Conservation (phyloP, 1,140 invertebrate genomes). For the Lethocerus indicus region DNA sequence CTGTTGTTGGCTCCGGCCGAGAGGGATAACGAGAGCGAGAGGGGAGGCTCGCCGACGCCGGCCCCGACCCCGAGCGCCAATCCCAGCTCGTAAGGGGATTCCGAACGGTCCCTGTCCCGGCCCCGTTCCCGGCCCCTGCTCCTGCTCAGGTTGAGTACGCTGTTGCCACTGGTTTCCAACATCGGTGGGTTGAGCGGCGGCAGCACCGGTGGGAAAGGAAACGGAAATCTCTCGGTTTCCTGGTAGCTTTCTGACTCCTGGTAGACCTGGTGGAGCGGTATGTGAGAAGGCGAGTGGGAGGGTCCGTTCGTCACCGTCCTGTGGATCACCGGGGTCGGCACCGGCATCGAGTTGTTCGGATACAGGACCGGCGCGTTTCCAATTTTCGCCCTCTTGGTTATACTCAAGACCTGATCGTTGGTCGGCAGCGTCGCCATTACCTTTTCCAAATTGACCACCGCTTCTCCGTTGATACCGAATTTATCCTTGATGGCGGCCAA, state of each 20-base stretch:
- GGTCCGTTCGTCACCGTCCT: constrained; percentile 31
- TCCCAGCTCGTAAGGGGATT: constrained; percentile 23
- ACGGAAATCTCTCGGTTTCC: constrained; percentile 19
- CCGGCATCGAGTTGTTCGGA: constrained; percentile 34
- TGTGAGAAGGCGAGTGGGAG: constrained; percentile 27
- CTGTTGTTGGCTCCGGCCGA: constrained; percentile 35
- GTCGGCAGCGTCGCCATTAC: constrained; percentile 66
- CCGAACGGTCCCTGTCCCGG: constrained; percentile 12
- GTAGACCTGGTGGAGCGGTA: constrained; percentile 22
- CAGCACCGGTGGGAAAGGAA: constrained; percentile 17
- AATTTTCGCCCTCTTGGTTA: constrained; percentile 63
- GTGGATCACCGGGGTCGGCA: constrained; percentile 47
- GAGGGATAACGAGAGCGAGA: constrained; percentile 27
- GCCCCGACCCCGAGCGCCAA: constrained; percentile 30
- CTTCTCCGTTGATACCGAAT: constrained; percentile 76
- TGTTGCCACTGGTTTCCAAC: constrained; percentile 18
- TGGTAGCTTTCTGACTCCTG: constrained; percentile 18
- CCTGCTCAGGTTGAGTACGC: constrained; percentile 22
- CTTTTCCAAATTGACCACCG: constrained; percentile 69
- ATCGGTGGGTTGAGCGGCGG: constrained; percentile 20
- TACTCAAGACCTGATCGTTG: constrained; percentile 62
- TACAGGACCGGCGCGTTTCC: constrained; percentile 18
- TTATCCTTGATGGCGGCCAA: constrained; percentile 84
- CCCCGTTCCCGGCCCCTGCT: constrained; percentile 9
- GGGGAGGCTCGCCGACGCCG: constrained; percentile 48